Base-by-base conservation (phyloP, 2,113 vertebrate genomes). In the Oncorhynchus nerka region DNA sequence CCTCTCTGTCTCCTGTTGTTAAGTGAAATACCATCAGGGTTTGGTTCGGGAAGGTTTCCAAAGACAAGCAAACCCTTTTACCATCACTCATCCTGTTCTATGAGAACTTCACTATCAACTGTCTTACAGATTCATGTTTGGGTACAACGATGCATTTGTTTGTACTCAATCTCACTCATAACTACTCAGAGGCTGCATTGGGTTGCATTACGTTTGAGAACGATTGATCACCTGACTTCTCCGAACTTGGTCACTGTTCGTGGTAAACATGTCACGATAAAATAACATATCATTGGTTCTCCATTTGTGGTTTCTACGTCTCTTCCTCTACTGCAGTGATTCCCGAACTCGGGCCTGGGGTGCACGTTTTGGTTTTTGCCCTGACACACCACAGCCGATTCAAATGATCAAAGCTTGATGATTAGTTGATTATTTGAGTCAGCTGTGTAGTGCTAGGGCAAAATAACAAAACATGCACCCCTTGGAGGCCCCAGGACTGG, bases 1-100 rank as follows among this genome's bases (percentile, higher is more conserved):
- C 5, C 79, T 87, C 85, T 81, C 84, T 86, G 81, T 82, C 71
- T 70, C 77, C 75, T 3, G 75, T 71, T 1, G 28, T 70, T 82
- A 74, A 86, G 66, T 83, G 70, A 87, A 83, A 86, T 30, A 78
- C 77, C 81, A 78, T 75, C 64, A 75, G 71, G 12, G 45, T 13
- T 77, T 71, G 72, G 75, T 66, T 75, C 75, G 76, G 70, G 84
- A 85, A 79, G 77, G 68, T 61, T 64, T 20, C 70, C 75, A 71
- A 74, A 62, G 20, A 62, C 59, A 62, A 22, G 59, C 32, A 15
- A 22, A 32, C 65, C 26, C 45, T 34, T 78, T 77, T 86, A 81
- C 81, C 81, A 86, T 88, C 78, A 1, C 4, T 67, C 7, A 73
- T 67, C 28, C 39, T 45, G n/a, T 64, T 64, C 11, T 45, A 45